Conservation (phyloP, 1,140 invertebrate genomes). For the Bombus vancouverensis region DNA sequence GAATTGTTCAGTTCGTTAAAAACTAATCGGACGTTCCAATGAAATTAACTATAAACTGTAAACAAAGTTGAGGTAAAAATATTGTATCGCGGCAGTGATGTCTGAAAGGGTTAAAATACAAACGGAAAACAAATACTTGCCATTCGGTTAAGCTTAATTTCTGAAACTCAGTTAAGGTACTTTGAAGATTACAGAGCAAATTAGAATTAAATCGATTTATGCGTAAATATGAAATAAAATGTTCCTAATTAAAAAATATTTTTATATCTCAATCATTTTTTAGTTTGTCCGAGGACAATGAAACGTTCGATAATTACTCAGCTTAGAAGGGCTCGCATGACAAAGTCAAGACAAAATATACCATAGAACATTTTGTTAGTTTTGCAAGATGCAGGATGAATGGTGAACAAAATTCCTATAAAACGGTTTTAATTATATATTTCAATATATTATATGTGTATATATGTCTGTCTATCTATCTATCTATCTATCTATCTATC, state of each 20-base stretch:
- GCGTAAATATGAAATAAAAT: background rate
- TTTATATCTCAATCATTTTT: background rate
- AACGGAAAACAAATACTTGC: constrained; percentile 40
- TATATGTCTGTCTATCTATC: background rate
- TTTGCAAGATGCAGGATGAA: constrained; percentile 22
- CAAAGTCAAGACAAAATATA: background rate
- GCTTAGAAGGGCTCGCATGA: background rate
- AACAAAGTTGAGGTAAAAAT: background rate
- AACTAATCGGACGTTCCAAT: background rate
- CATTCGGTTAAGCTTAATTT: constrained; percentile 34
- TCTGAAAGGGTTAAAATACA: constrained; percentile 34
- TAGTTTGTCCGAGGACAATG: background rate
- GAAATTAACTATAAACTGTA: too few relatives aligned
- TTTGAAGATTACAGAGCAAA: constrained; percentile 12
- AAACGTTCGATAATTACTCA: background rate
- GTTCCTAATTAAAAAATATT: background rate
- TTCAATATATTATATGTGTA: background rate
- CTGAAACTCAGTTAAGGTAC: constrained; percentile 22
- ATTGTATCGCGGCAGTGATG: background rate
- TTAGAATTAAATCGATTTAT: constrained; percentile 16
- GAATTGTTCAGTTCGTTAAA: background rate
- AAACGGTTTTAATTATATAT: background rate
- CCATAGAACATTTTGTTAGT: constrained; percentile 37
- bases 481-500: too few relatives aligned
- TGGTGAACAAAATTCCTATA: constrained; percentile 13